phyloP scores from a whole-genome alignment of 2,888 invertebrate genomes.

The Eustalomyia histrio region DNA sequence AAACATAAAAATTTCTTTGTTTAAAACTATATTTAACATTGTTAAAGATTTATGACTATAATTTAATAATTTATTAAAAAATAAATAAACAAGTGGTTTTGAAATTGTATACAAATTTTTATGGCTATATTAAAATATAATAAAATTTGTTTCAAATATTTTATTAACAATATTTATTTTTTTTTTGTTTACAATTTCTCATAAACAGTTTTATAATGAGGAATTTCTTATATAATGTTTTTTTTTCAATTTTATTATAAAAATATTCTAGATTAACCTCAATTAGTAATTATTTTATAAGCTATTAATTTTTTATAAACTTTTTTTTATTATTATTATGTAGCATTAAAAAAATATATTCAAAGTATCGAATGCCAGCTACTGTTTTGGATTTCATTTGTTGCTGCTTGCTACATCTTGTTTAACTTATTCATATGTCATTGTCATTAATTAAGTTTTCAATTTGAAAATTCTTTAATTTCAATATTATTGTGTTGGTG shows the following conservation, averaged over 20 bases:
- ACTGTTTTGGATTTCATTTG: slow-evolving; percentile 28
- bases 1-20: slow-evolving; percentile 58
- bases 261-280: slow-evolving; percentile 49
- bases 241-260: no score
- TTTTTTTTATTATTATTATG: no score
- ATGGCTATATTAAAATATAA: background rate
- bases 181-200: no score
- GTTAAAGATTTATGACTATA: slow-evolving; percentile 41
- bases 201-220: no score
- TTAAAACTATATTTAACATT: slow-evolving; percentile 33
- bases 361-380: slow-evolving; percentile 5
- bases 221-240: no score
- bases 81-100: background rate
- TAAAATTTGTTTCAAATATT: background rate
- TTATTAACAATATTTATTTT: background rate
- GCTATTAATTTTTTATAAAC: slow-evolving; percentile 44
- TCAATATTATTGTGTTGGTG: slow-evolving; percentile 24
- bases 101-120: background rate
- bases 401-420: slow-evolving; percentile 20
- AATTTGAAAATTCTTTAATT: slow-evolving; percentile 57
- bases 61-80: slow-evolving; percentile 12
- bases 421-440: slow-evolving; percentile 49
- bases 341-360: no score
- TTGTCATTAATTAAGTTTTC: slow-evolving; percentile 65
- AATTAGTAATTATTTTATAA: slow-evolving; percentile 49